These are phyloP conservation scores for Strigops habroptila DNA, from an alignment of 2,113 vertebrate genomes.

Conservation along the genomic window DNA sequence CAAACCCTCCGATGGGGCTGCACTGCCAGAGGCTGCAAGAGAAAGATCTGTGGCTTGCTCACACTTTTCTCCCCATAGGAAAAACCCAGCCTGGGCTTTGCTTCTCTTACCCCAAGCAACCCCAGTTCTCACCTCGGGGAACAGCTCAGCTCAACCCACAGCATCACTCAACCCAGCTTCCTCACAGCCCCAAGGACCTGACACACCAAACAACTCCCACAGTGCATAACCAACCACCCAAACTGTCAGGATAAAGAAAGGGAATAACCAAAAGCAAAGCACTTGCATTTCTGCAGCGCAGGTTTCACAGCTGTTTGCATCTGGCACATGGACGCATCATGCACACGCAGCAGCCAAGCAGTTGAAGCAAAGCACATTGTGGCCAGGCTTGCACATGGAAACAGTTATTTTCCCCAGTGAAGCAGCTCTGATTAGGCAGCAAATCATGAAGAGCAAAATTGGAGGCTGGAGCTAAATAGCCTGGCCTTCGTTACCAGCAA, in stretches of 20 bases:
- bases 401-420: background rate
- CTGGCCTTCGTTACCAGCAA: background rate
- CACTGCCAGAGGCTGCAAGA: background rate
- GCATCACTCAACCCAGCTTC: background rate
- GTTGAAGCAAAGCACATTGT: rapidly evolving
- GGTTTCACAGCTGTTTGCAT: background rate
- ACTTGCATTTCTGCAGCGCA: rapidly evolving
- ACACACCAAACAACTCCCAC: rapidly evolving
- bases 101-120: background rate
- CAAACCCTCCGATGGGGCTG: background rate
- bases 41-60: background rate
- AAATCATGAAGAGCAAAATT: background rate
- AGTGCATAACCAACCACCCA: background rate
- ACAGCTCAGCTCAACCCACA: background rate
- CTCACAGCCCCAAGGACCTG: background rate
- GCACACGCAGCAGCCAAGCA: background rate
- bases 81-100: background rate
- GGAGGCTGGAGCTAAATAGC: background rate
- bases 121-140: background rate
- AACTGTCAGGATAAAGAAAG: background rate
- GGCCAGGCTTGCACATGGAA: background rate
- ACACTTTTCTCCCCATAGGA: background rate
- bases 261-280: background rate
- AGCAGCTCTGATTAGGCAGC: background rate
- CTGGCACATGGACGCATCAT: rapidly evolving